Evolutionary conservation across 1,140 invertebrate genomes (phyloP).

Genomic region (Bombyx mandarina): DNA sequence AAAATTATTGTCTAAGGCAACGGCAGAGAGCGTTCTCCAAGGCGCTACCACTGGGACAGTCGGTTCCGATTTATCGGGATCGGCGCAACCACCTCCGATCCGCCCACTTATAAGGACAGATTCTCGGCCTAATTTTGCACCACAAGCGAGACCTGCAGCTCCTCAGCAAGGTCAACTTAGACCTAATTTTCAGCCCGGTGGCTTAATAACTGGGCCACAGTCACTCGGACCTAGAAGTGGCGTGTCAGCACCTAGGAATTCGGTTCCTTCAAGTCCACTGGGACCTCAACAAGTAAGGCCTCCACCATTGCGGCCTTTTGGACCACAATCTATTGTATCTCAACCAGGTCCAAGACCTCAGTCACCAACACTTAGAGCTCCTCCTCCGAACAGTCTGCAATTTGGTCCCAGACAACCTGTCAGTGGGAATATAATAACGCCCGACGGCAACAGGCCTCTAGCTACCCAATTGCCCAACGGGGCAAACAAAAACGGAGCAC

Average conservation of each 20-base stretch:
- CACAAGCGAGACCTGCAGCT: conserved; percentile 34
- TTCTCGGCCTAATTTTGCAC: conserved; percentile 50
- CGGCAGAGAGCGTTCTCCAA: conserved; percentile 39
- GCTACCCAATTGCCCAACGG: conserved; percentile 37
- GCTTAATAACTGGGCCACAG: conserved; percentile 44
- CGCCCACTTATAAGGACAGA: conserved; percentile 64
- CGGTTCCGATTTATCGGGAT: conserved; percentile 18
- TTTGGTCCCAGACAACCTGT: conserved; percentile 57
- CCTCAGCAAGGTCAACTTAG: conserved; percentile 43
- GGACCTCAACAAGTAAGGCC: conserved; percentile 31
- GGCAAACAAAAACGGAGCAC: conserved; percentile 24
- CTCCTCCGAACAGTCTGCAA: conserved; percentile 55
- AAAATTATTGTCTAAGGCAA: conserved; percentile 27
- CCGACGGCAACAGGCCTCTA: conserved; percentile 35
- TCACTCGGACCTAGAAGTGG: conserved; percentile 39
- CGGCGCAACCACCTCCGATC: conserved; percentile 19
- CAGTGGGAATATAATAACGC: conserved; percentile 34
- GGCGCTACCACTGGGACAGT: conserved; percentile 20
- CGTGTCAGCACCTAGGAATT: conserved; percentile 29
- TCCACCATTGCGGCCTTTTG: conserved; percentile 27
- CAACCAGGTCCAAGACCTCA: conserved; percentile 47
- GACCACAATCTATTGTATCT: conserved; percentile 43
- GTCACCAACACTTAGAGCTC: conserved; percentile 39
- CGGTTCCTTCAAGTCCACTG: conserved; percentile 28
- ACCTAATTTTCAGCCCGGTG: conserved; percentile 61